phyloP scores from a whole-genome alignment of 2,888 invertebrate species.

The Diadegma fenestrale region DNA sequence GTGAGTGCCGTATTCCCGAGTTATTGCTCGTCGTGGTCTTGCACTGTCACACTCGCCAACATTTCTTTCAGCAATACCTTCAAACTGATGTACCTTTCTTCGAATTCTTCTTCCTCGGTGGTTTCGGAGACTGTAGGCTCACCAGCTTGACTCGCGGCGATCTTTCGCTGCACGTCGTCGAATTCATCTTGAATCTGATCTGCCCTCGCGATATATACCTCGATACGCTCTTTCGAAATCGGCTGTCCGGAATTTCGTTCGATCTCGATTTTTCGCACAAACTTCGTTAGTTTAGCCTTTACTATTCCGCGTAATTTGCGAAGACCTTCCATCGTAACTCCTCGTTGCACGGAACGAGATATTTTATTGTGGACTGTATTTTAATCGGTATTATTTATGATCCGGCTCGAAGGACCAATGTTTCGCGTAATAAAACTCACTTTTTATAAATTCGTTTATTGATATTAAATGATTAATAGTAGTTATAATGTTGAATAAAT shows the following conservation, averaged over 20 bases:
- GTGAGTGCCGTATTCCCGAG: background rate
- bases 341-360: background rate
- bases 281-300: constrained; percentile 20
- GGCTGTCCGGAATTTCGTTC: background rate
- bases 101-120: constrained; percentile 20
- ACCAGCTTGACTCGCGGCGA: background rate
- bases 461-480: too few relatives aligned
- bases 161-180: constrained; percentile 28
- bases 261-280: too few relatives aligned
- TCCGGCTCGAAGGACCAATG: constrained; percentile 46
- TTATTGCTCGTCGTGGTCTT: background rate
- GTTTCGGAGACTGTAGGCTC: constrained; percentile 29
- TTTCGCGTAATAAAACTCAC: too few relatives aligned
- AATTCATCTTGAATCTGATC: constrained; percentile 29
- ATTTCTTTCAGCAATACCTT: constrained; percentile 22
- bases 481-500: too few relatives aligned
- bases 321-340: constrained; percentile 5
- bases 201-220: constrained; percentile 14
- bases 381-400: background rate
- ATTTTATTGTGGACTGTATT: constrained; percentile 38
- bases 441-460: too few relatives aligned
- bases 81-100: constrained; percentile 26
- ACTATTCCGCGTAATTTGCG: constrained; percentile 21
- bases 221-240: constrained; percentile 21
- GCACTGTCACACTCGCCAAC: background rate